Base-by-base conservation (phyloP, 2,113 vertebrate species). In the Mustela lutreola region DNA sequence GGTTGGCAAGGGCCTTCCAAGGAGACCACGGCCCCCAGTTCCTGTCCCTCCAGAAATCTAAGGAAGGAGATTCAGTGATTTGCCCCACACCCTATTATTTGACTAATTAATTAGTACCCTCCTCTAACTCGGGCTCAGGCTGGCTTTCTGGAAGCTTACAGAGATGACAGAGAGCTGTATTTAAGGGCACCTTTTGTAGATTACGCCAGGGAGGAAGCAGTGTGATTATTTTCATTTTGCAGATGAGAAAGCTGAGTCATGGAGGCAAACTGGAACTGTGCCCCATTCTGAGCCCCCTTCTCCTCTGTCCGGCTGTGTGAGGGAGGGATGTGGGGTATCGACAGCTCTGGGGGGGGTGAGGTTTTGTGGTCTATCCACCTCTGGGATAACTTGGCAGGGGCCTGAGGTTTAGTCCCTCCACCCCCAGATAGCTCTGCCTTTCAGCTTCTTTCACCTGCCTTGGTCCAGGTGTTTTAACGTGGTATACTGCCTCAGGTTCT, bases 41-140 rank as follows among this genome's bases (percentile, higher is more conserved):
- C 82, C 76, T 81, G 71, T 16, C 15, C 2, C 39, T 75, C 62
- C 62, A 73, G 53, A 84, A 97, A 28, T 67, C 92, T 62, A 36
- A 95, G 86, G 73, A 62, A 78, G 22, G 45, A 78, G 63, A 78
- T 79, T 75, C 28, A 3, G 16, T 42, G 53, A 76, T 60, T 85
- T 75, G 39, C 8, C 48, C 60, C 79, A 79, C 39, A 92, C 70
- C 60, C 87, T 96, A 48, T 89, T 62, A 93, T 95, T 97, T 94
- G 65, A 93, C 94, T 97, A 85, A 95, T 96, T 97, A 94, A 94
- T 91, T 95, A 75, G 78, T 86, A n/a, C 62, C 53, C 42, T 85
- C 31, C 71, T 67, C 95, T 91, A 75, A 89, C 78, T 70, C 12
- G n/a, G 65, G 28, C 92, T 82, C 63, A 71, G 58, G 65, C 39